These are phyloP conservation scores for Autographa pulchrina DNA, from an alignment of 2,888 invertebrate genomes.

Conservation along the genomic window DNA sequence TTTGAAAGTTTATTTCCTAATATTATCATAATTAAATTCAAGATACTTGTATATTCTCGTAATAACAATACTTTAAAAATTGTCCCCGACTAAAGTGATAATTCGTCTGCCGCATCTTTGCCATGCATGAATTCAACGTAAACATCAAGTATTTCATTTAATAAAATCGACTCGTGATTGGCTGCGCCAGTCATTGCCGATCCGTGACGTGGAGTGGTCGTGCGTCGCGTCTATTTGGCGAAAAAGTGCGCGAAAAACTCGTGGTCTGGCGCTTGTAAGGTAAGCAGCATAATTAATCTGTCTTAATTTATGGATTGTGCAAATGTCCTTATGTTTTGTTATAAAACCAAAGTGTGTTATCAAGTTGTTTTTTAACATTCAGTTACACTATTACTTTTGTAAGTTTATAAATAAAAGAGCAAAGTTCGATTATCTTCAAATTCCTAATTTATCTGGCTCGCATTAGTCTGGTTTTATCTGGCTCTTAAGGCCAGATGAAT, in stretches of 20 bases:
- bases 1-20: neutral
- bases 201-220: neutral
- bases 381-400: slow-evolving; percentile 5
- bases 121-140: slow-evolving; percentile 8
- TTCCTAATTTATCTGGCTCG: slow-evolving; percentile 20
- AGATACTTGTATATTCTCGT: neutral
- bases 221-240: neutral
- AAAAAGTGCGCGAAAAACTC: neutral
- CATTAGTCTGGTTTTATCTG: slow-evolving; percentile 25
- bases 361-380: slow-evolving; percentile 1
- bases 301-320: slow-evolving; percentile 11
- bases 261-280: slow-evolving; percentile 21
- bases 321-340: neutral
- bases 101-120: neutral
- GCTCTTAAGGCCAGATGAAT: slow-evolving; percentile 20
- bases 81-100: slow-evolving; percentile 9
- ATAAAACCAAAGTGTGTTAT: neutral
- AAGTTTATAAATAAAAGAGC: slow-evolving; percentile 11
- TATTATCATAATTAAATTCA: neutral
- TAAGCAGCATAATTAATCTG: slow-evolving; percentile 23
- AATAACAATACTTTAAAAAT: neutral
- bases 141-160: slow-evolving; percentile 7
- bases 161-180: neutral
- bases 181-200: slow-evolving; percentile 3
- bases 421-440: slow-evolving; percentile 6